Conservation (phyloP, 1,140 invertebrate species). For the Pristionchus pacificus region DNA sequence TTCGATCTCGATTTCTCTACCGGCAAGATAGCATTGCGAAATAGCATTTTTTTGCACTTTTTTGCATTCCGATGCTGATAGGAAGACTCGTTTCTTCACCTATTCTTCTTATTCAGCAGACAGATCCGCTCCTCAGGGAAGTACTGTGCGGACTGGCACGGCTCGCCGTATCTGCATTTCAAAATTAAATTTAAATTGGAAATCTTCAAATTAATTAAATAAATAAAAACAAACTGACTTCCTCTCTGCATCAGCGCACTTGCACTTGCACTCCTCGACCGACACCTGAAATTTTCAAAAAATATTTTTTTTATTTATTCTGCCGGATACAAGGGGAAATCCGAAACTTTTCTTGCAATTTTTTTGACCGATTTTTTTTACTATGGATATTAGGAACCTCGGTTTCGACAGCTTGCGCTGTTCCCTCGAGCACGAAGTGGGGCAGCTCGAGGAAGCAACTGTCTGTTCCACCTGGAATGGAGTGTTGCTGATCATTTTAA, state of each 20-base stretch:
- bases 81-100: slow-evolving; percentile 28
- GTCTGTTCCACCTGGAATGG: slow-evolving; percentile 35
- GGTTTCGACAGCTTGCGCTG: slow-evolving; percentile 48
- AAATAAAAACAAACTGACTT: slow-evolving; percentile 9
- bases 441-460: slow-evolving; percentile 53
- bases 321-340: too few species aligned
- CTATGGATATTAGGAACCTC: slow-evolving; percentile 34
- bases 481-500: too few species aligned
- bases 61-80: too few species aligned
- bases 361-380: too few species aligned
- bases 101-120: slow-evolving; percentile 52
- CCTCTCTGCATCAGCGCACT: slow-evolving; percentile 45
- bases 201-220: too few species aligned
- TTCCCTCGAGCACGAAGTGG: slow-evolving; percentile 51
- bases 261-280: slow-evolving; percentile 52
- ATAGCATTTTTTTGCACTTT: too few species aligned
- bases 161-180: slow-evolving; percentile 43
- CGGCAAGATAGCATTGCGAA: too few species aligned
- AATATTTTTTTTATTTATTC: not conserved
- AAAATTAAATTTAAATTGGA: not conserved
- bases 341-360: too few species aligned
- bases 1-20: too few species aligned
- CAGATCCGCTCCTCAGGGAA: slow-evolving; percentile 52
- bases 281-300: slow-evolving; percentile 24
- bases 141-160: slow-evolving; percentile 50